phyloP scores from a whole-genome alignment of 2,113 vertebrate species.

The Rostratula benghalensis region DNA sequence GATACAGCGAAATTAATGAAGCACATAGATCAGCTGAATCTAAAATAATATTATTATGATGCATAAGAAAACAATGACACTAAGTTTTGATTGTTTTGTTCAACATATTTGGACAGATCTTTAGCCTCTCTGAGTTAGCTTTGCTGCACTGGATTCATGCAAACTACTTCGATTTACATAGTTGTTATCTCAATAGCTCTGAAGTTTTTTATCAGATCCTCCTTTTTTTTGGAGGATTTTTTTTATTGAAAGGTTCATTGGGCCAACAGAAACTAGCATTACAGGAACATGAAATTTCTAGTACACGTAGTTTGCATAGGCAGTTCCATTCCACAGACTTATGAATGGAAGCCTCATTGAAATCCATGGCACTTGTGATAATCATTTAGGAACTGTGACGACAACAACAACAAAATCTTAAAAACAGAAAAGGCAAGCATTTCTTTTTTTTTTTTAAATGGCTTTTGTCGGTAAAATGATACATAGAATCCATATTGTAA shows the following conservation, averaged over 20 bases:
- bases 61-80: not conserved
- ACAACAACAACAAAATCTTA: not conserved
- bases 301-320: not conserved
- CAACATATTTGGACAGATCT: not conserved
- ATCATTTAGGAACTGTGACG: not conserved
- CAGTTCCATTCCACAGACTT: not conserved
- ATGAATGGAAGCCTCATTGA: not conserved
- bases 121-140: not conserved
- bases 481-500: fast-evolving
- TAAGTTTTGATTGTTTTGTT: slow-evolving; percentile 4
- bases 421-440: fast-evolving
- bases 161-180: not conserved
- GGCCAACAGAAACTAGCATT: not conserved
- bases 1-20: not conserved
- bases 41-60: not conserved
- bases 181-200: not conserved
- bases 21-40: not conserved
- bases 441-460: not conserved
- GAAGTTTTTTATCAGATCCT: not conserved
- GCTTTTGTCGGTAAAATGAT: not conserved
- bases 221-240: not conserved
- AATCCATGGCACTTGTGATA: not conserved
- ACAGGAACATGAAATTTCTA: not conserved
- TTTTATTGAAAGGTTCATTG: not conserved
- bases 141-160: not conserved